A percentile compares a stretch with the other conserved stretches of the same genome.
phyloP scores from a whole-genome alignment of 2,888 invertebrate species.

The Stictocephala bisonia region DNA sequence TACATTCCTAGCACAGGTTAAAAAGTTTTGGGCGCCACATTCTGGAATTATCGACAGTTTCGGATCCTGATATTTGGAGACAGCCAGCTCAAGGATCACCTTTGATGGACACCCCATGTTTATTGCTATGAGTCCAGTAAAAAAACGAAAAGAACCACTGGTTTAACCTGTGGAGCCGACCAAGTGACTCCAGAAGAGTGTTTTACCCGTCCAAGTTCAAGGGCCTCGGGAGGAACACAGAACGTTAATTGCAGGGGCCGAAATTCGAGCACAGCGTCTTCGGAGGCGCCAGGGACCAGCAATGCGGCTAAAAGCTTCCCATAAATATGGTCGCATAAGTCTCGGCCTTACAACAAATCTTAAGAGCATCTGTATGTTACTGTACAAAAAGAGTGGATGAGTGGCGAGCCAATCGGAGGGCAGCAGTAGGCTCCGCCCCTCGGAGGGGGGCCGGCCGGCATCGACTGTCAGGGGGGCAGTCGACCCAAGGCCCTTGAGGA shows the following conservation, averaged over 20 bases:
- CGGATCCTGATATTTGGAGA: too few species aligned
- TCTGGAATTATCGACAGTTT: too few species aligned
- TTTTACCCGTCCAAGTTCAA: constrained; percentile 31
- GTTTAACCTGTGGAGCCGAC: too few species aligned
- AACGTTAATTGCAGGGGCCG: constrained; percentile 33
- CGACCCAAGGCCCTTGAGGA: neutral
- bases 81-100: too few species aligned
- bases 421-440: constrained; percentile 1
- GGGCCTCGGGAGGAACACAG: neutral
- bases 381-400: constrained; percentile 10
- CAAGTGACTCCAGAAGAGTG: too few species aligned
- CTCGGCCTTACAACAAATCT: constrained; percentile 35
- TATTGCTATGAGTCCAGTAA: too few species aligned
- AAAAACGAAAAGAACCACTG: too few species aligned
- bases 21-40: too few species aligned
- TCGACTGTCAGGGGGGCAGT: neutral
- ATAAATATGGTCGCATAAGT: constrained; percentile 26
- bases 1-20: too few species aligned
- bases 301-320: constrained; percentile 35
- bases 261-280: neutral
- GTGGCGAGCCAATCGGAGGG: constrained; percentile 27
- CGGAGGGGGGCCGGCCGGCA: neutral
- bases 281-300: neutral
- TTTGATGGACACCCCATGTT: too few species aligned
- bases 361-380: constrained; percentile 32